phyloP scores from a whole-genome alignment of 1,140 invertebrate species.

The Tigriopus japonicus region DNA sequence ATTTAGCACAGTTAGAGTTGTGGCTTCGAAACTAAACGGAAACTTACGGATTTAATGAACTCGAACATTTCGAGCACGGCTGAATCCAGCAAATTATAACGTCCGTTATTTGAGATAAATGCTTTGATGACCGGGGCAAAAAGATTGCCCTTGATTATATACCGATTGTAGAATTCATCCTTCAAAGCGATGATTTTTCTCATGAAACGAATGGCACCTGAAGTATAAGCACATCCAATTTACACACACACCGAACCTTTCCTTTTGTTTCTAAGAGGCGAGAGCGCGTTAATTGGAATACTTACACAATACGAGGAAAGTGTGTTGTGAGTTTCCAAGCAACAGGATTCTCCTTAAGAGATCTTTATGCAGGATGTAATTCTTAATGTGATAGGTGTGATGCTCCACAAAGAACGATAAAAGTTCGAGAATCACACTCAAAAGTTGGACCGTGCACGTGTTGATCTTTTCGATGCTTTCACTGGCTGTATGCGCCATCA shows the following conservation, averaged over 20 bases:
- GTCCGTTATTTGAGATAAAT: conserved; percentile 84
- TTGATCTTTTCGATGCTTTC: background rate
- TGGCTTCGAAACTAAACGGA: background rate
- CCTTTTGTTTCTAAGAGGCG: too few species aligned
- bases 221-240: conserved; percentile 18
- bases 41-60: conserved; percentile 67
- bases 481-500: background rate
- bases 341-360: conserved; percentile 81
- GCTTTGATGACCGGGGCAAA: conserved; percentile 91
- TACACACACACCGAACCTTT: background rate
- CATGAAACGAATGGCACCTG: conserved; percentile 79
- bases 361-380: conserved; percentile 92
- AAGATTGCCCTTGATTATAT: conserved; percentile 87
- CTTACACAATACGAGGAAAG: conserved; percentile 83
- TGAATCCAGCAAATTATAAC: conserved; percentile 96
- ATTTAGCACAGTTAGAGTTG: background rate
- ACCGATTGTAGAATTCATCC: conserved; percentile 92
- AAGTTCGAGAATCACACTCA: conserved; percentile 82
- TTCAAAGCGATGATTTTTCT: conserved; percentile 90
- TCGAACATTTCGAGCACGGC: conserved; percentile 98
- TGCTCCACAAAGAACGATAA: conserved; percentile 99
- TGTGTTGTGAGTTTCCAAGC: conserved; percentile 91
- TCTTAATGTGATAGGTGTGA: conserved; percentile 96
- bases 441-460: conserved; percentile 54
- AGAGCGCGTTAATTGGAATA: conserved; percentile 16